phyloP scores from a whole-genome alignment of 2,888 invertebrate genomes.

The Empis stercorea region DNA sequence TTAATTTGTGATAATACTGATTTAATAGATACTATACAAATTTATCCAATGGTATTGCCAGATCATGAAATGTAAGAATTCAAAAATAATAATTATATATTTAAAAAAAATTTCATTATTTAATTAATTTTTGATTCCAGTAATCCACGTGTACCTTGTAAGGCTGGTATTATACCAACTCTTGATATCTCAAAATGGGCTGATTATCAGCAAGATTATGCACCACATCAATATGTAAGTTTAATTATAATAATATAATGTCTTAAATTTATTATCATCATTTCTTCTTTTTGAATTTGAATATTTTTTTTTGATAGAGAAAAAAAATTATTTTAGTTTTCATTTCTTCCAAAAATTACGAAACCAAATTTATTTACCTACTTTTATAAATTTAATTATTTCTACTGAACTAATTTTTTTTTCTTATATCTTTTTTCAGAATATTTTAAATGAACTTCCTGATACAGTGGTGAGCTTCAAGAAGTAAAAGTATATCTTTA shows the following conservation, averaged over 20 bases:
- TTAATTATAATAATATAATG: constrained; percentile 39
- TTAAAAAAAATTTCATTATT: neutral
- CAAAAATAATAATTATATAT: neutral
- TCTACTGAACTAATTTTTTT: constrained; percentile 1
- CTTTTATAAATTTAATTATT: too few relatives aligned
- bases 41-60: constrained; percentile 84
- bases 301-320: too few relatives aligned
- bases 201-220: constrained; percentile 47
- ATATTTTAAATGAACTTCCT: constrained; percentile 36
- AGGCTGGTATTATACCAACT: constrained; percentile 73
- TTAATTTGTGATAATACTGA: constrained; percentile 88
- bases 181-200: constrained; percentile 88
- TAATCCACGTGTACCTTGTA: constrained; percentile 86
- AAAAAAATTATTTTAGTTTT: too few relatives aligned
- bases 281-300: neutral
- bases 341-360: too few relatives aligned
- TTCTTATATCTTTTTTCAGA: constrained; percentile 25
- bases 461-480: constrained; percentile 35
- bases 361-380: too few relatives aligned
- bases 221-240: constrained; percentile 52
- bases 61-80: constrained; percentile 80
- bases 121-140: constrained; percentile 39
- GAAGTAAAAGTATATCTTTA: constrained; percentile 19
- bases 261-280: constrained; percentile 10
- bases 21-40: constrained; percentile 78